phyloP scores from a whole-genome alignment of 30 jellyfish, hydroid and myxozoan species.

The Aurelia coerulea region DNA sequence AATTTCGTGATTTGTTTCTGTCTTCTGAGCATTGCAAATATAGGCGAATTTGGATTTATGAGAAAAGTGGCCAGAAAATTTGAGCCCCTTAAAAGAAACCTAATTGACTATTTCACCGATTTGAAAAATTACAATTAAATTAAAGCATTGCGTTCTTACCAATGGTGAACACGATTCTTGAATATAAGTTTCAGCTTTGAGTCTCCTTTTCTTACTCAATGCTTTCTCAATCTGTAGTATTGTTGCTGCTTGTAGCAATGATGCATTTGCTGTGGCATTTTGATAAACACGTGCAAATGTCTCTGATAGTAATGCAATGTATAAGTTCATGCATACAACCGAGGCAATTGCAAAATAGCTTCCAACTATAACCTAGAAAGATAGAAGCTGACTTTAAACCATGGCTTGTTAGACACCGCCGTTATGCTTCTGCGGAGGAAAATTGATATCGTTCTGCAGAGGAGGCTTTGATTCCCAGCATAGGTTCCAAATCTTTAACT shows the following conservation, averaged over 20 bases:
- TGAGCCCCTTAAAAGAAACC: too few species aligned
- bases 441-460: too few species aligned
- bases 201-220: conserved; percentile 63
- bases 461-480: too few species aligned
- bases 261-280: conserved; percentile 96
- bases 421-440: too few species aligned
- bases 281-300: conserved; percentile 96
- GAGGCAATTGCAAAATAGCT: conserved; percentile 86
- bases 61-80: too few species aligned
- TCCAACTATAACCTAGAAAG: conserved; percentile 82
- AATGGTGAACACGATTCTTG: conserved; percentile 84
- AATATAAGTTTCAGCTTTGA: conserved; percentile 41
- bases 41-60: too few species aligned
- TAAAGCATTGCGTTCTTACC: conserved; percentile 40
- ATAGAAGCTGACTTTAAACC: neutral
- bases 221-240: conserved; percentile 82
- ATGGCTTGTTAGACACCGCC: neutral
- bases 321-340: conserved; percentile 87
- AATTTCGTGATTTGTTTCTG: too few species aligned
- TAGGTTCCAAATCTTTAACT: too few species aligned
- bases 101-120: too few species aligned
- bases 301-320: conserved; percentile 92
- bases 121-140: too few species aligned
- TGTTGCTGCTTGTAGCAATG: conserved; percentile 94
- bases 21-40: too few species aligned